These are phyloP conservation scores for Hermetia illucens DNA, from an alignment of 1,140 invertebrate genomes.

Conservation along the genomic window DNA sequence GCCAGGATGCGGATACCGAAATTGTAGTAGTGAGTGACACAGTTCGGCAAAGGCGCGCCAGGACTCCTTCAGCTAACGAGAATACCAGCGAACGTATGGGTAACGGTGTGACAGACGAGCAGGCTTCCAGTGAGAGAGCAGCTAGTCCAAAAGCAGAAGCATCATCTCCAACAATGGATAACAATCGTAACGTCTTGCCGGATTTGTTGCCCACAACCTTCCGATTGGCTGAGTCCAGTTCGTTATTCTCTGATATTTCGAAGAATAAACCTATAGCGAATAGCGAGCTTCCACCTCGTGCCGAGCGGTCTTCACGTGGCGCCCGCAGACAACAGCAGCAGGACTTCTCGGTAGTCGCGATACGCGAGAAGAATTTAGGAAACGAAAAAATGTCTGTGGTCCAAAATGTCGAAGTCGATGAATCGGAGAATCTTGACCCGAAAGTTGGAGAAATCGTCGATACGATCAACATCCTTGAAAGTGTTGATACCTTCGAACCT, in stretches of 20 bases:
- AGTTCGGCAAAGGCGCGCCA: constrained; percentile 25
- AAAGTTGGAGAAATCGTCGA: constrained; percentile 24
- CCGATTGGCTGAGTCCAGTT: constrained; percentile 48
- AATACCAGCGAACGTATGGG: constrained; percentile 1
- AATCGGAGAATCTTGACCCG: constrained; percentile 9
- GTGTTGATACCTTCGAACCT: constrained; percentile 24
- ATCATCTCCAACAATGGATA: no score
- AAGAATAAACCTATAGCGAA: constrained; percentile 10
- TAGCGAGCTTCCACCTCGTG: constrained; percentile 4
- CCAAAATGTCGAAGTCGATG: constrained; percentile 17
- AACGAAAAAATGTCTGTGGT: constrained; percentile 26
- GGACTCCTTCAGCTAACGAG: constrained; percentile 15
- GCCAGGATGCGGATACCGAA: constrained; percentile 21
- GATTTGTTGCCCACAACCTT: constrained; percentile 33
- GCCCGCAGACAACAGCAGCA: constrained; percentile 11
- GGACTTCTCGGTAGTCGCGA: constrained; percentile 16
- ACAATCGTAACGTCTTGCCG: constrained; percentile 12
- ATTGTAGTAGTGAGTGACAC: constrained; percentile 30
- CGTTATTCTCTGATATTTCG: constrained; percentile 54
- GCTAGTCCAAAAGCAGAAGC: no score
- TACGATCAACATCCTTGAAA: constrained; percentile 28
- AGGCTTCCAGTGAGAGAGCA: constrained; percentile 8
- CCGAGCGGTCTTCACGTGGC: no score
- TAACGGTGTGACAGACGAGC: constrained; percentile 1
- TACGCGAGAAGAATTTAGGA: constrained; percentile 24